Base-by-base conservation (phyloP, 2,888 invertebrate species). In the Dichetophora obliterata region DNA sequence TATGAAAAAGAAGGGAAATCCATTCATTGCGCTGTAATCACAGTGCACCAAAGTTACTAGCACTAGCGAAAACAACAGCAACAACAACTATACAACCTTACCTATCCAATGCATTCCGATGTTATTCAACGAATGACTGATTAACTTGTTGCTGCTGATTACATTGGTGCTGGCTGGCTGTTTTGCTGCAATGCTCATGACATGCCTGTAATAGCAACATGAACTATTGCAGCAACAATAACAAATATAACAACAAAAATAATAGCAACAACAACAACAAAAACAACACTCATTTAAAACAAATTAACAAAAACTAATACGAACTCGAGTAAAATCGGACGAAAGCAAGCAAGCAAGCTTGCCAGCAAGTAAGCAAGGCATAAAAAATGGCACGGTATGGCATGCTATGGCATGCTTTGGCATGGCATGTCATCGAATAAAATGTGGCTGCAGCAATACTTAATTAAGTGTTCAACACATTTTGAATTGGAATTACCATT, bases 401-500 rank as follows among this genome's bases (percentile, higher is more conserved):
- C 19, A 34, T 65, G 37, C 19, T 34, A 34, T 34, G 65, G 37
- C n/a, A 34, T 34, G 63, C 31, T 31, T 14, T 24, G 50, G 37
- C 66, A 66, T 14, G 66, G 24, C 22, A 37, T 37, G 66, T 43
- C 66, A 66, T 63, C n/a, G 22, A 66, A 37, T 43, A 19, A 66
- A 66, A 66, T 66, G 66, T 16, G 43, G 37, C 34, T n/a, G 6
- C 31, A 14, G 66, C 34, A 77, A 75, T 70, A 77, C 79, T 80
- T 80, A 81, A 81, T 81, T 81, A 80, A 81, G 80, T 78, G 81
- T 76, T 81, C 77, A 81, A 78, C 79, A 77, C 76, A 78, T 77
- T 78, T 75, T 69, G 75, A 77, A 75, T 76, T 75, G 76, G 68
- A 71, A 69, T 24, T 75, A 50, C 50, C 22, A 68, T 68, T 48